Conservation (phyloP, 1,140 invertebrate genomes). For the Cydia pomonella region DNA sequence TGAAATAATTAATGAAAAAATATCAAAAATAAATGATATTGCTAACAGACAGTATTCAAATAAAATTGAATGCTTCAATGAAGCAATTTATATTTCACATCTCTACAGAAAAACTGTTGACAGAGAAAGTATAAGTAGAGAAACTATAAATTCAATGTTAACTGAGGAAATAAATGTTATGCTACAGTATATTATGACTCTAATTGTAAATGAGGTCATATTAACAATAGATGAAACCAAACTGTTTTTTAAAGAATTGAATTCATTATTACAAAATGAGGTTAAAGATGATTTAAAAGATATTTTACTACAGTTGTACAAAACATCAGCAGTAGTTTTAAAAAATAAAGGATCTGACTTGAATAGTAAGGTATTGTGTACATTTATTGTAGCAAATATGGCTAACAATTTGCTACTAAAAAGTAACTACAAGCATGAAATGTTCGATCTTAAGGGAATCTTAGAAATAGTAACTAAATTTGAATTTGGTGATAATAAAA, state of each 20-base stretch:
- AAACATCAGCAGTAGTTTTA: constrained; percentile 41
- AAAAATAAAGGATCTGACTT: constrained; percentile 43
- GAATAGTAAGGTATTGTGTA: constrained; percentile 47
- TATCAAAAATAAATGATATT: constrained; percentile 50
- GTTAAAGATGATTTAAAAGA: constrained; percentile 37
- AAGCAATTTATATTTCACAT: constrained; percentile 55
- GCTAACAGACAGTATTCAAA: constrained; percentile 55
- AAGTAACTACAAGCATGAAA: constrained; percentile 39
- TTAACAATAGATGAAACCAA: constrained; percentile 44
- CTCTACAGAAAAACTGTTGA: constrained; percentile 43
- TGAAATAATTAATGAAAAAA: constrained; percentile 49
- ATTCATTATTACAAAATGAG: constrained; percentile 36
- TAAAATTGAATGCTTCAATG: constrained; percentile 52
- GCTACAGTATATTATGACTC: constrained; percentile 44
- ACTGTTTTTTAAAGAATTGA: constrained; percentile 38
- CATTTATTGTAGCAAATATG: constrained; percentile 48
- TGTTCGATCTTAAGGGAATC: constrained; percentile 39
- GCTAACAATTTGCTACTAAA: constrained; percentile 35
- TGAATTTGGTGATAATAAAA: constrained; percentile 35
- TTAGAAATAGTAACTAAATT: constrained; percentile 35
- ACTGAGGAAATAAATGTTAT: constrained; percentile 44
- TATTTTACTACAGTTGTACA: constrained; percentile 42
- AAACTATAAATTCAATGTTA: constrained; percentile 40
- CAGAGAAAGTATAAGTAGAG: constrained; percentile 36
- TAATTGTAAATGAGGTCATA: constrained; percentile 44